Percentiles rank a stretch among this genome's conserved stretches.
Evolutionary conservation across 2,797 vertebrate genomes (phyloP).

Genomic region (Melopsittacus undulatus): DNA sequence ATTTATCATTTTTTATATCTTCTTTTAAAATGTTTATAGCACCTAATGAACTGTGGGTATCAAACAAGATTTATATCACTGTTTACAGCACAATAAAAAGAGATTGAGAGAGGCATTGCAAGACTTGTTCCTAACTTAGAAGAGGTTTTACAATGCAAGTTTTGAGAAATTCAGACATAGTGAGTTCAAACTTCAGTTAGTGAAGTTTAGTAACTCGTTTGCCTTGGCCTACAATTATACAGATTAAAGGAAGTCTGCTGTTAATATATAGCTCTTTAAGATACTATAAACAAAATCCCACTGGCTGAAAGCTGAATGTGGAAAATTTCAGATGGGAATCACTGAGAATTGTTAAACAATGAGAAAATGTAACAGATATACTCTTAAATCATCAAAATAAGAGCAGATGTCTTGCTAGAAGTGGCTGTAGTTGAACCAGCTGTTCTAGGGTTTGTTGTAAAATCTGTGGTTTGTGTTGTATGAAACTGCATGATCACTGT

Average conservation of each 20-base stretch:
- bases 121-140: not conserved
- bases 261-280: slow-evolving; percentile 1
- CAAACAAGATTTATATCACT: not conserved
- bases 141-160: not conserved
- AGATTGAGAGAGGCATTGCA: not conserved
- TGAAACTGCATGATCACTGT: not conserved
- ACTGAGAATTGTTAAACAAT: not conserved
- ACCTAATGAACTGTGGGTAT: not conserved
- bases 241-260: not conserved
- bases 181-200: not conserved
- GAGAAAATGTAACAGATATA: not conserved
- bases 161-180: not conserved
- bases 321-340: not conserved
- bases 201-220: not conserved
- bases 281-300: not conserved
- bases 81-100: not conserved
- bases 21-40: not conserved
- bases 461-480: not conserved
- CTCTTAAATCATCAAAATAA: not conserved
- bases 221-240: not conserved
- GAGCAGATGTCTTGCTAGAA: not conserved
- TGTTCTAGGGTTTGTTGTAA: not conserved
- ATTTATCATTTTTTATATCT: not conserved
- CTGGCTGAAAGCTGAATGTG: not conserved
- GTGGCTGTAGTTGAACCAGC: not conserved